phyloP scores from a whole-genome alignment of 1,140 invertebrate species.

The Lanistes nyassanus region DNA sequence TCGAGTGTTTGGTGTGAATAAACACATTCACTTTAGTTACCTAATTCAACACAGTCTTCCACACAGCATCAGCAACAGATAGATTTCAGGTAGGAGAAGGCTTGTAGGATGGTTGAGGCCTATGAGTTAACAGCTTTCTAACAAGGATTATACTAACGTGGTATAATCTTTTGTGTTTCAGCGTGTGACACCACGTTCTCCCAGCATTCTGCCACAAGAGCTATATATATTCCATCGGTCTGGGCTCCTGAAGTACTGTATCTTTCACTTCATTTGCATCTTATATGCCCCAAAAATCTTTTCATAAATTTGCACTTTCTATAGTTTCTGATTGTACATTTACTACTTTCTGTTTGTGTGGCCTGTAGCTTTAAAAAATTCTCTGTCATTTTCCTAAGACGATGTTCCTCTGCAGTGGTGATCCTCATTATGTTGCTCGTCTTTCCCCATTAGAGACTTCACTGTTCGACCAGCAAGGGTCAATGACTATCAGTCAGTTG shows the following conservation, averaged over 20 bases:
- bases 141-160: neutral
- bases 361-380: too few species aligned
- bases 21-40: too few species aligned
- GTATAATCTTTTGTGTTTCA: slow-evolving; percentile 57
- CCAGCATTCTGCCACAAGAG: slow-evolving; percentile 72
- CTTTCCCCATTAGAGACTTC: slow-evolving; percentile 47
- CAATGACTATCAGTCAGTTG: slow-evolving; percentile 47
- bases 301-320: too few species aligned
- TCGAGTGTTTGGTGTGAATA: too few species aligned
- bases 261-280: slow-evolving; percentile 11
- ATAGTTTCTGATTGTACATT: too few species aligned
- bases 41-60: too few species aligned
- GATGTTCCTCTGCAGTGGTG: neutral
- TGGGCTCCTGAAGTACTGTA: slow-evolving; percentile 67
- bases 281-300: neutral
- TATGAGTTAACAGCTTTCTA: too few species aligned
- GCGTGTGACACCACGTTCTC: slow-evolving; percentile 71
- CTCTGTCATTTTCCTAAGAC: neutral
- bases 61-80: too few species aligned
- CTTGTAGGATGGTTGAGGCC: too few species aligned
- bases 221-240: slow-evolving; percentile 75
- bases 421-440: neutral
- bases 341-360: too few species aligned
- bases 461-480: slow-evolving; percentile 49
- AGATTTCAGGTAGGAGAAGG: too few species aligned